These are phyloP conservation scores for Enteromius paludinosus DNA, from an alignment of 2,797 vertebrate genomes.

Conservation along the genomic window DNA sequence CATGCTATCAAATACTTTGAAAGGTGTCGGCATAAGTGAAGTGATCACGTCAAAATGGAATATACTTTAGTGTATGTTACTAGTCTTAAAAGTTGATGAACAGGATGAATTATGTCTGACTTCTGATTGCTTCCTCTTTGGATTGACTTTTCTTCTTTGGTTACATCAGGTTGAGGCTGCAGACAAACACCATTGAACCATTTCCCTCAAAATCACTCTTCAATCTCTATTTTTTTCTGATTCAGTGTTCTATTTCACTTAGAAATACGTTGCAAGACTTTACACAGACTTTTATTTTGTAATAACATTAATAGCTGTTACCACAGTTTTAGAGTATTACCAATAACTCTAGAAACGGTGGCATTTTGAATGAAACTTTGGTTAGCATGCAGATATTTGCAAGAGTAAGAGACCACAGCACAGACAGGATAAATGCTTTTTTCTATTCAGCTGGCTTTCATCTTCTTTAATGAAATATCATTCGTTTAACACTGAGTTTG, in stretches of 20 bases:
- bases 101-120: neutral
- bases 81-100: neutral
- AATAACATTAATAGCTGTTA: neutral
- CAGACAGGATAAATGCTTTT: constrained; percentile 2
- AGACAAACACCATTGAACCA: neutral
- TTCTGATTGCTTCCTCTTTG: neutral
- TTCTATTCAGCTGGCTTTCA: neutral
- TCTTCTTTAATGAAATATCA: neutral
- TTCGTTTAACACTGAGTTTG: neutral
- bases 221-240: neutral
- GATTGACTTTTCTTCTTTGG: neutral
- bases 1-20: neutral
- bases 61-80: neutral
- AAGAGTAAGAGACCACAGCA: neutral
- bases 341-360: neutral
- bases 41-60: neutral
- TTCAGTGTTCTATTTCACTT: neutral
- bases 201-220: neutral
- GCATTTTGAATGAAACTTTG: neutral
- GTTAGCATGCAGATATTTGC: neutral
- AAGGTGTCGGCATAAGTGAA: neutral
- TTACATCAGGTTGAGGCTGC: neutral
- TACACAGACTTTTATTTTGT: neutral
- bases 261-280: neutral
- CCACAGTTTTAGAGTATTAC: neutral